Evolutionary conservation across 2,113 vertebrate species (phyloP).

Genomic region (Smithornis capensis): DNA sequence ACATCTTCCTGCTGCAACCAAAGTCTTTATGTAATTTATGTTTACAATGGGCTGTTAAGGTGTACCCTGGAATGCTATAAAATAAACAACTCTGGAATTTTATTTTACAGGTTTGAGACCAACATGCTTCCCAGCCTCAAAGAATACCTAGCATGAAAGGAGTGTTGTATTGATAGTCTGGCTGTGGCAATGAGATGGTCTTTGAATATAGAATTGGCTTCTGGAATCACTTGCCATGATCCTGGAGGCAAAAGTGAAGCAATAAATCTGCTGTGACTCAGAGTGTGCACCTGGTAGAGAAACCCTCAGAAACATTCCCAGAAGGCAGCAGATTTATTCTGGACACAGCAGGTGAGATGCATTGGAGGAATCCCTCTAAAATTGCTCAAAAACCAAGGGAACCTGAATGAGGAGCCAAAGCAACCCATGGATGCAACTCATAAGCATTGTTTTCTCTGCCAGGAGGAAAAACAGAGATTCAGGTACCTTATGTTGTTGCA

Average conservation of each 20-base stretch:
- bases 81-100: background rate
- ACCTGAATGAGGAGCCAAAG: background rate
- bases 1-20: background rate
- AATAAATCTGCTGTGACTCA: background rate
- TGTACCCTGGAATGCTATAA: background rate
- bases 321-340: background rate
- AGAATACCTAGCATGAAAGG: background rate
- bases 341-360: background rate
- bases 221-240: background rate
- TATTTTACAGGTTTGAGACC: background rate
- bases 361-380: background rate
- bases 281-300: background rate
- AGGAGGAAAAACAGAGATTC: background rate
- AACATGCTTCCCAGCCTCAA: background rate
- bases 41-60: background rate
- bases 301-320: background rate
- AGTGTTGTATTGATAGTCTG: background rate
- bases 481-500: background rate
- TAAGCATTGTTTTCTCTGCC: background rate
- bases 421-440: background rate
- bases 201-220: background rate
- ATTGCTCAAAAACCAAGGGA: background rate
- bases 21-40: background rate
- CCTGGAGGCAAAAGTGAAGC: background rate
- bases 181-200: background rate